Evolutionary conservation across 2,888 invertebrate genomes (phyloP), one percentile per base, ranked within the genome.

Genomic region (Scaptomyza tumidula): DNA sequence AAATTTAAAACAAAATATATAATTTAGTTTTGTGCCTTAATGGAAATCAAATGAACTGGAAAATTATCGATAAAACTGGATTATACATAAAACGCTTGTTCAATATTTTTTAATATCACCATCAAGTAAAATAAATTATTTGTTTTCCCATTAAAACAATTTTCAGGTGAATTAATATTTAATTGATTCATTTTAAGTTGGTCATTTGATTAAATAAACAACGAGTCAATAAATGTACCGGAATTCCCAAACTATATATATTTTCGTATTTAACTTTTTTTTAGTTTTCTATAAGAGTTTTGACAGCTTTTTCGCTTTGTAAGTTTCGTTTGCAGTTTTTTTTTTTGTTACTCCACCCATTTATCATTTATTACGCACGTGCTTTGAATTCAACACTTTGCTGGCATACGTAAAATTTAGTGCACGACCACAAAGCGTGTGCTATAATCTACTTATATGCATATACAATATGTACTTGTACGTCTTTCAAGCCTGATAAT

Each of bases 361-460:
- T 55, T 66, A 35, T n/a, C 55, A 44, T 14, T 16, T 27, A 14
- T 6, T 6, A 16, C 19, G 50, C 68, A 68, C 68, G 67, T 67
- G 70, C 39, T n/a, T 19, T 13, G 53, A 43, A 59, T 60, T 24
- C 29, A 44, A 44, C 5, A n/a, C 66, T 16, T 64, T 46, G 19
- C n/a, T 6, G 16, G 4, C 13, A 19, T 16, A 37, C 16, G 0
- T 19, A n/a, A 3, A 31, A 19, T 49, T 48, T 16, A 24, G 14
- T 57, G 10, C 33, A 27, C 39, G 45, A 19, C 16, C 43, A 6
- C 19, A 31, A 39, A 55, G 62, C 58, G 55, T 65, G 50, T 55
- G 54, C 48, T 13, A 49, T 19, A 16, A 13, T 4, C 44, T 29
- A 16, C 9, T 29, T 49, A 31, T 65, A 54, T 46, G 16, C 50